Conservation (phyloP, 2,888 invertebrate species). For the Trichogramma evanescens region DNA sequence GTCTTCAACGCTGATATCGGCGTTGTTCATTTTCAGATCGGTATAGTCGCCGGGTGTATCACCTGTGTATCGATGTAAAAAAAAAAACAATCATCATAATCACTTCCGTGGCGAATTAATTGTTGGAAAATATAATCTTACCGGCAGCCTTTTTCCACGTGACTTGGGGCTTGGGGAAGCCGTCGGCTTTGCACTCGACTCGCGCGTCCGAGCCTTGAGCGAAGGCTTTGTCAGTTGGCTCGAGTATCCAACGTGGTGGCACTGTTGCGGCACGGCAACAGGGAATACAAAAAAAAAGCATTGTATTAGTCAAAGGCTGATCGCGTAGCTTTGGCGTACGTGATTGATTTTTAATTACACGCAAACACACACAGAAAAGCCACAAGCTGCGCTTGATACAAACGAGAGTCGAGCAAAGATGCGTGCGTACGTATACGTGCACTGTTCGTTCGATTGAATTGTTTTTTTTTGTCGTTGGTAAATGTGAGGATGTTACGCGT, state of each 20-base stretch:
- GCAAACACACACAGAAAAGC: background rate
- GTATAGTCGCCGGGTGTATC: slow-evolving; percentile 89
- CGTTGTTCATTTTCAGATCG: slow-evolving; percentile 83
- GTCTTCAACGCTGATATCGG: slow-evolving; percentile 87
- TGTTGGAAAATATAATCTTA: slow-evolving; percentile 44
- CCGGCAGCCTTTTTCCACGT: slow-evolving; percentile 95
- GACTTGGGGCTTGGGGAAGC: slow-evolving; percentile 88
- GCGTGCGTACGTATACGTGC: slow-evolving; percentile 18
- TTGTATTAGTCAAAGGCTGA: slow-evolving; percentile 16
- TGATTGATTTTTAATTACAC: too few species aligned
- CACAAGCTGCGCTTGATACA: background rate
- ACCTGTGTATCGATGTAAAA: slow-evolving; percentile 51
- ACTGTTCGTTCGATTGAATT: slow-evolving; percentile 9
- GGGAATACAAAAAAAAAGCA: slow-evolving; percentile 8
- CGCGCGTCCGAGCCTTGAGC: slow-evolving; percentile 90
- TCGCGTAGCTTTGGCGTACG: slow-evolving; percentile 1
- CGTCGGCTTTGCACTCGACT: slow-evolving; percentile 93
- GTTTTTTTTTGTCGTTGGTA: background rate
- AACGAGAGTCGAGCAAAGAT: slow-evolving; percentile 1
- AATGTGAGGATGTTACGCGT: too few species aligned
- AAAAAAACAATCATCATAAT: background rate
- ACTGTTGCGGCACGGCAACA: slow-evolving; percentile 57
- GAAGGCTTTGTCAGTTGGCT: slow-evolving; percentile 91
- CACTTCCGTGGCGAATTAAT: slow-evolving; percentile 1
- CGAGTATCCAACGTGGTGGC: slow-evolving; percentile 91